Conservation (phyloP, 2,797 vertebrate genomes). For the Melanotaenia nigrans region DNA sequence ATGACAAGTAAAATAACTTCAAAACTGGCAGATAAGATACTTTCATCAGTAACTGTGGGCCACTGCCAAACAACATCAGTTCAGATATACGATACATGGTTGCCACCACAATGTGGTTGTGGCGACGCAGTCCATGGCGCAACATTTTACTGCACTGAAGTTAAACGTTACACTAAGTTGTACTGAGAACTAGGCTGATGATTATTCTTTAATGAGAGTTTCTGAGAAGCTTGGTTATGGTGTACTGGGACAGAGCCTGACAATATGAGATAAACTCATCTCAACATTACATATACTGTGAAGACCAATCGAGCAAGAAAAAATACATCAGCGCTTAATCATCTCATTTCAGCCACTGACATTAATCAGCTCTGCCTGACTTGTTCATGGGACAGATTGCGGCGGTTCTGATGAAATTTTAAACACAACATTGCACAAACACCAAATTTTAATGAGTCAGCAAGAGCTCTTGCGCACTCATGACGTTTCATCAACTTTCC, state of each 20-base stretch:
- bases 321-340: slow-evolving; percentile 49
- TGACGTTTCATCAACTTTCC: slow-evolving; percentile 48
- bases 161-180: neutral
- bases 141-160: neutral
- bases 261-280: slow-evolving; percentile 33
- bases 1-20: no score
- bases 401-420: slow-evolving; percentile 47
- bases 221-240: neutral
- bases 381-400: slow-evolving; percentile 29
- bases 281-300: slow-evolving; percentile 38
- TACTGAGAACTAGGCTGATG: neutral
- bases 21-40: no score
- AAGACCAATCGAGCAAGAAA: slow-evolving; percentile 38
- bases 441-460: slow-evolving; percentile 64
- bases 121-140: neutral
- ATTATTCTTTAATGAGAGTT: slow-evolving; percentile 4
- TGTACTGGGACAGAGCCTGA: slow-evolving; percentile 5
- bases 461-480: slow-evolving; percentile 31
- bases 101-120: no score
- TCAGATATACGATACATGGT: no score
- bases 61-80: no score
- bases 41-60: no score
- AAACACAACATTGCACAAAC: slow-evolving; percentile 55
- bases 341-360: slow-evolving; percentile 53
- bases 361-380: slow-evolving; percentile 58